Base-by-base conservation (phyloP, 2,113 vertebrate genomes). In the Ranitomeya variabilis region DNA sequence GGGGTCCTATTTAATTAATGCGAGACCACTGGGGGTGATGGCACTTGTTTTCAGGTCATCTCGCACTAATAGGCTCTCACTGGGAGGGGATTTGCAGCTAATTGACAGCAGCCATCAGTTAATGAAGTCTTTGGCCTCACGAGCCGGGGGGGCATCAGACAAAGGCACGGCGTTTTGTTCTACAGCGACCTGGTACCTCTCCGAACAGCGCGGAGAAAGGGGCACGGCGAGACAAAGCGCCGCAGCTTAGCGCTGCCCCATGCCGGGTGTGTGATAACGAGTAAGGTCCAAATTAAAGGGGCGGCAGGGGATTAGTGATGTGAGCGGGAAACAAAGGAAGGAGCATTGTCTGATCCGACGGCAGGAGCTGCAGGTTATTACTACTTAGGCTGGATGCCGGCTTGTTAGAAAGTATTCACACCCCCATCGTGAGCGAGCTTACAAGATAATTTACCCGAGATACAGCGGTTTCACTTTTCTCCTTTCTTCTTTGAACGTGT, bases 1-100 rank as follows among this genome's bases (percentile, higher is more conserved):
- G 90, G 92, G 92, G 85, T 93, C 95, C 85, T 0, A 76, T 94
- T 94, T 94, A 94, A 95, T 95, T 93, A 95, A 92, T 94, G 92
- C 91, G 66, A 91, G 95, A 93, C 94, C 93, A 91, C 94, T 90
- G 93, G 90, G 91, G 92, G 93, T 89, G 76, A 62, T 91, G 92
- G 92, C 93, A 93, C 93, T 93, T 94, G 94, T 94, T 95, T 95
- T 94, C 92, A 94, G 94, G 95, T 95, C 96, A 93, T 95, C 94
- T 94, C 92, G 89, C 93, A 94, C 94, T 95, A 95, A 96, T 95
- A 90, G 95, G 95, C 90, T 91, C 96, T 76, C 96, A 94, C 95
- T 93, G 95, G 95, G 95, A 94, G 93, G 95, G 94, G 96, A 96
- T 96, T 95, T 97, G 94, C 92, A 94, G 95, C 93, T 92, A 95